These are phyloP conservation scores for Montipora foliosa DNA, from an alignment of 64 coral and sea anemone genomes.

Conservation along the genomic window DNA sequence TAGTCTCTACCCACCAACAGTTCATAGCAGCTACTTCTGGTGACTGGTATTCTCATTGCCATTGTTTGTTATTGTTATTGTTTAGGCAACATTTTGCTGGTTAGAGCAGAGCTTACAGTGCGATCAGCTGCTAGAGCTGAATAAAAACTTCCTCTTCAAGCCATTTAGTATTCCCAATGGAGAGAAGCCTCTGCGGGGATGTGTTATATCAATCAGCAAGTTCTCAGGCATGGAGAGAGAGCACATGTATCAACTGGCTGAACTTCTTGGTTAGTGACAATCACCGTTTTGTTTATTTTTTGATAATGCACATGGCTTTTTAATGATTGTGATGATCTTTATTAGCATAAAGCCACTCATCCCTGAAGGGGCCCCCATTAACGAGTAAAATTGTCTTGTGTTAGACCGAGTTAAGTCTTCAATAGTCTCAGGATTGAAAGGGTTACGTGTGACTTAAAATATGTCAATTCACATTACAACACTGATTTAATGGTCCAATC, in stretches of 20 bases:
- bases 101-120: conserved; percentile 86
- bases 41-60: neutral
- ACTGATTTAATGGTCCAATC: too few relatives aligned
- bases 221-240: conserved; percentile 89
- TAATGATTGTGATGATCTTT: too few relatives aligned
- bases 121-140: conserved; percentile 56
- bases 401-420: too few relatives aligned
- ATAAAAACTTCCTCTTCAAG: conserved; percentile 82
- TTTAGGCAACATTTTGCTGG: conserved; percentile 96
- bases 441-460: too few relatives aligned
- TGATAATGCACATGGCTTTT: neutral
- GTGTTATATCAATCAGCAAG: conserved; percentile 92
- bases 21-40: too few relatives aligned
- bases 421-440: too few relatives aligned
- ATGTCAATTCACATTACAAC: too few relatives aligned
- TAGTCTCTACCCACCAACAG: too few relatives aligned
- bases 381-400: too few relatives aligned
- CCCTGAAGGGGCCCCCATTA: too few relatives aligned
- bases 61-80: neutral
- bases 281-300: neutral
- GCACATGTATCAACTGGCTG: conserved; percentile 91
- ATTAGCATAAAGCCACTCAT: too few relatives aligned
- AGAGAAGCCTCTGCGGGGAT: conserved; percentile 66
- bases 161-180: conserved; percentile 69
- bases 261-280: conserved; percentile 80